Evolutionary conservation across 30 jellyfish, hydroid and myxozoan genomes (phyloP).

Genomic region (Turritopsis rubra): DNA sequence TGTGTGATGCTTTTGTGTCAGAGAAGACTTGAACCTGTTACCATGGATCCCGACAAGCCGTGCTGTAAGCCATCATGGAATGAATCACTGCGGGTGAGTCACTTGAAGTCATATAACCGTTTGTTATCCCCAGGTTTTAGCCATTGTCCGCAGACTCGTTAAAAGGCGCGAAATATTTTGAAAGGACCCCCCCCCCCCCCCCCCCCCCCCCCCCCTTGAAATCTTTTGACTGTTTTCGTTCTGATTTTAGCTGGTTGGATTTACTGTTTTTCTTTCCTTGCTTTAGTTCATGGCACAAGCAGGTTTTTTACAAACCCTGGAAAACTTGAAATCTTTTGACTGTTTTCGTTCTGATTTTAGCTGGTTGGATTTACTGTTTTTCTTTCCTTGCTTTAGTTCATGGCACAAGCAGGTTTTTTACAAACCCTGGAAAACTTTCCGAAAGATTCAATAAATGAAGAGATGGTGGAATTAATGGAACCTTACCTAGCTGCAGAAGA

Average conservation of each 20-base stretch:
- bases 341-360: too few species aligned
- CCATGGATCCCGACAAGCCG: conserved; percentile 66
- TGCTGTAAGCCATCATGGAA: conserved; percentile 78
- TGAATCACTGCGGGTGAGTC: conserved; percentile 64
- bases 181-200: too few species aligned
- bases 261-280: neutral
- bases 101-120: neutral
- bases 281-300: conserved; percentile 12
- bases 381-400: neutral
- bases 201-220: too few species aligned
- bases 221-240: too few species aligned
- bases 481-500: conserved; percentile 72
- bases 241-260: too few species aligned
- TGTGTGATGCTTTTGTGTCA: conserved; percentile 58
- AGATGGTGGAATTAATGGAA: conserved; percentile 61
- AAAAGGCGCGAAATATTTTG: too few species aligned
- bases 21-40: conserved; percentile 55
- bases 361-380: too few species aligned
- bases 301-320: conserved; percentile 5
- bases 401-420: conserved; percentile 13
- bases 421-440: conserved; percentile 2
- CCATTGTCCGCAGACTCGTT: too few species aligned
- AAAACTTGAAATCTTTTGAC: too few species aligned
- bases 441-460: conserved; percentile 71
- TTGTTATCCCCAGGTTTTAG: too few species aligned